Conservation (phyloP, 2,113 vertebrate genomes). For the Epinephelus moara region DNA sequence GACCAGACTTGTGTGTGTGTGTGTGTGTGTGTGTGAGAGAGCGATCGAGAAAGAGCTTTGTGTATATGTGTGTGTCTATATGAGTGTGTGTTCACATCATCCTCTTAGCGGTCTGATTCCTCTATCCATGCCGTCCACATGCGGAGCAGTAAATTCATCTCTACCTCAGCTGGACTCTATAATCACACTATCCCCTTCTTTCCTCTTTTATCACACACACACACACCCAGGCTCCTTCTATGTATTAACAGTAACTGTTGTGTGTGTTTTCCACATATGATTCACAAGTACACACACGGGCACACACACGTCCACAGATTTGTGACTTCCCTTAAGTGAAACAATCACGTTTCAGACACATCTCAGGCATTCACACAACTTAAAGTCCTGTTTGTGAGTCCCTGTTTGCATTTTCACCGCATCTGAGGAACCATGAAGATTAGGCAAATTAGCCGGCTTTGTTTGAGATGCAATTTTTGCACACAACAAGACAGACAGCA, state of each 20-base stretch:
- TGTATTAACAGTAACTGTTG: slow-evolving; percentile 20
- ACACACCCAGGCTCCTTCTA: neutral
- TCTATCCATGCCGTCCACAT: slow-evolving; percentile 11
- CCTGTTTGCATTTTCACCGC: slow-evolving; percentile 7
- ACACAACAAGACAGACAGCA: slow-evolving; percentile 16
- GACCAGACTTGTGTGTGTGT: slow-evolving; percentile 4
- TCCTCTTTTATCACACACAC: slow-evolving; percentile 45
- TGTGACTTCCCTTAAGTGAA: neutral
- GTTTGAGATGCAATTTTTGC: slow-evolving; percentile 17
- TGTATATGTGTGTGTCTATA: slow-evolving; percentile 26
- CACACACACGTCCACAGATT: slow-evolving; percentile 2
- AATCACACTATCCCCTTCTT: slow-evolving; percentile 20
- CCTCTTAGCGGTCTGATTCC: slow-evolving; percentile 41
- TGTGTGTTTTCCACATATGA: slow-evolving; percentile 1
- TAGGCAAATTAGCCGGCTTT: slow-evolving; percentile 48
- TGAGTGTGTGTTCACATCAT: slow-evolving; percentile 38
- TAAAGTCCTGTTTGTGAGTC: neutral
- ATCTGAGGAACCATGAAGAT: slow-evolving; percentile 30
- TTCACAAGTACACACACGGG: neutral
- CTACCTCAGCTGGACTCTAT: slow-evolving; percentile 37
- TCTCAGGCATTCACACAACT: neutral
- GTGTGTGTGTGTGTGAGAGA: slow-evolving; percentile 1
- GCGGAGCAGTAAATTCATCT: slow-evolving; percentile 25
- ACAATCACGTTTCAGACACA: slow-evolving; percentile 7
- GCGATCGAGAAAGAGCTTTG: neutral